These are phyloP conservation scores for Brachyrhaphis roseni DNA, from an alignment of 2,797 vertebrate genomes.

Conservation along the genomic window DNA sequence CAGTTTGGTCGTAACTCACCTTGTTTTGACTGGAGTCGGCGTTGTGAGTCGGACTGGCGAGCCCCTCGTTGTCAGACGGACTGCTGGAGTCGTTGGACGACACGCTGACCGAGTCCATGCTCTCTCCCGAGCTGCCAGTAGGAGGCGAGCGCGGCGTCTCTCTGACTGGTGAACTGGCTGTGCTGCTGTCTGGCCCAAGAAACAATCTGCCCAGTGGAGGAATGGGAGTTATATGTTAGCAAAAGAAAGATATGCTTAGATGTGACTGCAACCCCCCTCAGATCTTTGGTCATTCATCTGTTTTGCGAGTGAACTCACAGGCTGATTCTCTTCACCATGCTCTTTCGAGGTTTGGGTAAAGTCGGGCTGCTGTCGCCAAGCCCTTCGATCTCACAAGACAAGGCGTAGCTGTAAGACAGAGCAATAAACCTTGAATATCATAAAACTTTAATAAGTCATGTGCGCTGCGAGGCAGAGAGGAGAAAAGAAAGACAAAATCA, in stretches of 20 bases:
- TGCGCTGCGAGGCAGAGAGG: not conserved
- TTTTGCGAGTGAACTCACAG: constrained; percentile 84
- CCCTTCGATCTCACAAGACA: constrained; percentile 90
- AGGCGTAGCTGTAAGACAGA: constrained; percentile 81
- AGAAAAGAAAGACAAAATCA: constrained; percentile 19
- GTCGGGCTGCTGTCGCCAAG: constrained; percentile 86
- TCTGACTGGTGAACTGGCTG: constrained; percentile 85
- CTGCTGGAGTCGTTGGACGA: constrained; percentile 90
- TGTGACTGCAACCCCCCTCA: not conserved
- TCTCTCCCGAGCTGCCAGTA: constrained; percentile 91
- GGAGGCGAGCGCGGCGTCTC: constrained; percentile 85
- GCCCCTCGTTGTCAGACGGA: constrained; percentile 84
- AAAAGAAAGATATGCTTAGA: constrained; percentile 29
- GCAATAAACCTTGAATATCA: constrained; percentile 16
- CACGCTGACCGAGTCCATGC: constrained; percentile 93
- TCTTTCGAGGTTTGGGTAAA: constrained; percentile 89
- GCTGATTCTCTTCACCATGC: constrained; percentile 97
- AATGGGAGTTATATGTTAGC: constrained; percentile 39
- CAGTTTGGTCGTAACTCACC: constrained; percentile 69
- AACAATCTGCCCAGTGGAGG: constrained; percentile 82
- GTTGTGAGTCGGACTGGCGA: constrained; percentile 77
- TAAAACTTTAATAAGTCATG: constrained; percentile 13
- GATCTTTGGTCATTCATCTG: not conserved
- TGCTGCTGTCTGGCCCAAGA: constrained; percentile 82
- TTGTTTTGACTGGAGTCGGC: constrained; percentile 85